Conservation (phyloP, 2,888 invertebrate genomes). For the Andrena trimmerana region DNA sequence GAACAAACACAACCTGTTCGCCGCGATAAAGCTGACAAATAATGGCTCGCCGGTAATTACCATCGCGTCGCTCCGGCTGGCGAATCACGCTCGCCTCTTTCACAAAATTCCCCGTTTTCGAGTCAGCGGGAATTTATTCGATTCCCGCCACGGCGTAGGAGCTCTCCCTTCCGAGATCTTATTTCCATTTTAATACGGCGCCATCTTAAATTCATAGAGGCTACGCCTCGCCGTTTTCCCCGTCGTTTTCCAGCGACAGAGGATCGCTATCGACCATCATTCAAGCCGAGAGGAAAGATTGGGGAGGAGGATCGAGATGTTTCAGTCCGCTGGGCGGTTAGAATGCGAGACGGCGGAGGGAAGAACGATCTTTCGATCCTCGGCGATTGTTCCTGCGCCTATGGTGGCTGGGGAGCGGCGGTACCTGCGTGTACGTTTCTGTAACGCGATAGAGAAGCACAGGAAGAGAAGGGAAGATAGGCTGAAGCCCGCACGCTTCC, state of each 20-base stretch:
- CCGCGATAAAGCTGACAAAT: conserved; percentile 31
- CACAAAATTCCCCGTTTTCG: neutral
- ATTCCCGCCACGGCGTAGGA: neutral
- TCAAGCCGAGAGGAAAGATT: neutral
- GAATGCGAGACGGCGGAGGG: neutral
- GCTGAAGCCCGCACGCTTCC: conserved; percentile 27
- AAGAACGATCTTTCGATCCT: conserved; percentile 54
- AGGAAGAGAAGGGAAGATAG: neutral
- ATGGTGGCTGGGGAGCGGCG: conserved; percentile 1
- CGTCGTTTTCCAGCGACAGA: conserved; percentile 1
- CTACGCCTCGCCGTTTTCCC: conserved; percentile 9
- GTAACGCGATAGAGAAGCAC: conserved; percentile 6
- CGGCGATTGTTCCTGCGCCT: conserved; percentile 21
- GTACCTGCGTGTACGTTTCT: conserved; percentile 26
- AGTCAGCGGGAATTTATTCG: conserved; percentile 42
- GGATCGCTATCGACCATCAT: neutral
- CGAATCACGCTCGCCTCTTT: neutral
- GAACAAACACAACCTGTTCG: conserved; percentile 14
- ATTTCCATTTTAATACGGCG: conserved; percentile 53
- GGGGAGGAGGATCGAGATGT: neutral
- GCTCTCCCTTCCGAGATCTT: conserved; percentile 13
- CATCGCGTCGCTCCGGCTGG: neutral
- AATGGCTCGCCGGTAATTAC: conserved; percentile 26
- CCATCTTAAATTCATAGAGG: conserved; percentile 10
- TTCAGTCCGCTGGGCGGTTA: too few relatives aligned